phyloP scores from a whole-genome alignment of 2,113 vertebrate genomes.

The Herpetotheres cachinnans region DNA sequence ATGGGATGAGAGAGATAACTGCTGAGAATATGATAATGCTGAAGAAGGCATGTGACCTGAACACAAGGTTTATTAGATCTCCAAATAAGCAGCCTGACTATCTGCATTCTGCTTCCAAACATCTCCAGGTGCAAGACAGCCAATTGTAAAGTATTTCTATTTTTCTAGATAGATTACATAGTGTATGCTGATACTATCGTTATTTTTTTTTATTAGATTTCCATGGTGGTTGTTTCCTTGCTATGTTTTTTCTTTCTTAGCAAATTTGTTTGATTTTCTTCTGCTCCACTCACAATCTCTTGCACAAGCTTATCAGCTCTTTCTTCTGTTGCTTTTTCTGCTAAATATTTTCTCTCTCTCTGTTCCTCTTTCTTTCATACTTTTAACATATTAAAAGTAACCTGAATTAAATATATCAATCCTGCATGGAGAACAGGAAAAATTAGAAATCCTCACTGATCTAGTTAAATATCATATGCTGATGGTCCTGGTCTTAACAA shows the following conservation, averaged over 20 bases:
- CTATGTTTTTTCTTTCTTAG: neutral
- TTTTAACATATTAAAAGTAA: neutral
- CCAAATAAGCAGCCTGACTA: neutral
- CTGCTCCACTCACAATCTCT: neutral
- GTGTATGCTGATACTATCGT: neutral
- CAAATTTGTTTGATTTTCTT: neutral
- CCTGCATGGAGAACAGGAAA: neutral
- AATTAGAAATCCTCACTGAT: neutral
- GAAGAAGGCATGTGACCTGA: neutral
- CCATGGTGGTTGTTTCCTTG: neutral
- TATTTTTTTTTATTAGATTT: neutral
- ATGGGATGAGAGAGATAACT: neutral
- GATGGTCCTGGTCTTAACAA: neutral
- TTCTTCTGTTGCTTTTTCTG: neutral
- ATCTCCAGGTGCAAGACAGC: neutral
- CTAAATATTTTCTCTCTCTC: neutral
- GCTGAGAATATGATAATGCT: neutral
- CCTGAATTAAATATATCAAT: neutral
- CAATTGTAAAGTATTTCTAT: neutral
- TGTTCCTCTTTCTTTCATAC: neutral
- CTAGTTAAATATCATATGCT: neutral
- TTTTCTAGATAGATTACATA: neutral
- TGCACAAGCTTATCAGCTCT: neutral
- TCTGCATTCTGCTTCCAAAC: neutral
- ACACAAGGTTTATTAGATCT: neutral